Evolutionary conservation across 2,113 vertebrate genomes (phyloP).

Genomic region (Pangasianodon hypophthalmus): DNA sequence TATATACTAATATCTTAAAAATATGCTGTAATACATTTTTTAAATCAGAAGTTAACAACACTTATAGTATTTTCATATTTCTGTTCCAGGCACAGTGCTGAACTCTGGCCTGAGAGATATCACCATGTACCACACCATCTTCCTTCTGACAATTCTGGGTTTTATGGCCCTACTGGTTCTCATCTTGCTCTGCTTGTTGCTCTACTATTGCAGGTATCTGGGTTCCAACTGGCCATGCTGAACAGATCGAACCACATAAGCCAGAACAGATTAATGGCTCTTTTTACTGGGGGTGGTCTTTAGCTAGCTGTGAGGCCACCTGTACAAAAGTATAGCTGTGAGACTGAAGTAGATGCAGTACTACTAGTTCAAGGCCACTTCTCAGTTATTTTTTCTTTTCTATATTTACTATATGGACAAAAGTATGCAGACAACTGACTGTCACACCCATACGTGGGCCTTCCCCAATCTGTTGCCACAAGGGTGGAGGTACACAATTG

Average conservation of each 20-base stretch:
- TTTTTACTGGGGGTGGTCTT: neutral
- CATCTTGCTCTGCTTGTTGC: conserved; percentile 82
- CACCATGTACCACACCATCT: conserved; percentile 86
- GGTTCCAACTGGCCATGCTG: neutral
- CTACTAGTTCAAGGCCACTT: neutral
- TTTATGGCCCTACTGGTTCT: conserved; percentile 82
- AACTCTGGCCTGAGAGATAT: conserved; percentile 78
- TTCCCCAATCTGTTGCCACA: neutral
- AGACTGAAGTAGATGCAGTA: neutral
- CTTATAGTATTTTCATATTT: conserved; percentile 14
- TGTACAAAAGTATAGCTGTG: neutral
- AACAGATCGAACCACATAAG: neutral
- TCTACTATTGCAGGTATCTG: conserved; percentile 85
- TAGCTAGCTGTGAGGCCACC: conserved; percentile 2
- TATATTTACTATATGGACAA: too few relatives aligned
- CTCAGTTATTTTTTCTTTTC: neutral
- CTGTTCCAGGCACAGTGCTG: conserved; percentile 71
- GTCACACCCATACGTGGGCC: neutral
- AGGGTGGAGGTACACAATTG: neutral
- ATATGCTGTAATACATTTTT: neutral
- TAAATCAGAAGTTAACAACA: neutral
- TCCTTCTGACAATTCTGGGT: conserved; percentile 84
- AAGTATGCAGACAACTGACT: neutral
- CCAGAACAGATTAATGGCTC: neutral
- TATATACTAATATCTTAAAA: neutral